Percentiles rank a stretch among this genome's conserved stretches.
phyloP scores from a whole-genome alignment of 1,140 invertebrate genomes.

The Drosophila quadrilineata region DNA sequence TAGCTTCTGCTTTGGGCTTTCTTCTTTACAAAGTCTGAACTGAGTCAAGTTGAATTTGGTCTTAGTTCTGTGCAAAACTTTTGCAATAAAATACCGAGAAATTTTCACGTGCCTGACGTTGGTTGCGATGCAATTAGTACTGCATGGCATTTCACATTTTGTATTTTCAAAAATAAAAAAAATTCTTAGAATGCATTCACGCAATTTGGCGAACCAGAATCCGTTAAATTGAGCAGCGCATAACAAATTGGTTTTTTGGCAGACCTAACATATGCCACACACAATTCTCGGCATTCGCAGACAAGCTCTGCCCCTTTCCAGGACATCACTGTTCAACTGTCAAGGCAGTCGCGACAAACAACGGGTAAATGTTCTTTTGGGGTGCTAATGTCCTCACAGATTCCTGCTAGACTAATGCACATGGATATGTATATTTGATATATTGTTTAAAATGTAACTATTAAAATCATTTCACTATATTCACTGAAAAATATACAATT shows the following conservation, averaged over 20 bases:
- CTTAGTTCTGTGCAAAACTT: constrained; percentile 42
- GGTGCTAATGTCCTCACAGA: constrained; percentile 7
- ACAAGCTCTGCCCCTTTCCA: constrained; percentile 1
- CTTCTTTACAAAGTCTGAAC: no score
- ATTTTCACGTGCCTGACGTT: constrained; percentile 57
- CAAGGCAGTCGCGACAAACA: constrained; percentile 46
- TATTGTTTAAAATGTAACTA: constrained; percentile 78
- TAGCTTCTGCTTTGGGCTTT: constrained; percentile 6
- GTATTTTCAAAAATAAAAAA: no score
- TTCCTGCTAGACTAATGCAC: constrained; percentile 6
- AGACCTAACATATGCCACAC: constrained; percentile 47
- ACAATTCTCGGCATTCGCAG: constrained; percentile 39
- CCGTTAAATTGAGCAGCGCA: constrained; percentile 70
- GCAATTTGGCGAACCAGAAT: constrained; percentile 64
- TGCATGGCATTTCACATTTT: constrained; percentile 3
- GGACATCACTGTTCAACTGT: constrained; percentile 26
- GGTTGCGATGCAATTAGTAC: constrained; percentile 51
- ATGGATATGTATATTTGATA: constrained; percentile 64
- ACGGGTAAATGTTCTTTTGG: constrained; percentile 39
- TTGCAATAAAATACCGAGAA: constrained; percentile 59
- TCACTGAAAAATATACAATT: constrained; percentile 58
- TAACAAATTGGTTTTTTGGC: constrained; percentile 70
- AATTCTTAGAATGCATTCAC: constrained; percentile 37
- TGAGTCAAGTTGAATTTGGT: no score
- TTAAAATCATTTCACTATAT: constrained; percentile 79